These are phyloP conservation scores for Trissolcus basalis DNA, from an alignment of 1,140 invertebrate species.

Conservation along the genomic window DNA sequence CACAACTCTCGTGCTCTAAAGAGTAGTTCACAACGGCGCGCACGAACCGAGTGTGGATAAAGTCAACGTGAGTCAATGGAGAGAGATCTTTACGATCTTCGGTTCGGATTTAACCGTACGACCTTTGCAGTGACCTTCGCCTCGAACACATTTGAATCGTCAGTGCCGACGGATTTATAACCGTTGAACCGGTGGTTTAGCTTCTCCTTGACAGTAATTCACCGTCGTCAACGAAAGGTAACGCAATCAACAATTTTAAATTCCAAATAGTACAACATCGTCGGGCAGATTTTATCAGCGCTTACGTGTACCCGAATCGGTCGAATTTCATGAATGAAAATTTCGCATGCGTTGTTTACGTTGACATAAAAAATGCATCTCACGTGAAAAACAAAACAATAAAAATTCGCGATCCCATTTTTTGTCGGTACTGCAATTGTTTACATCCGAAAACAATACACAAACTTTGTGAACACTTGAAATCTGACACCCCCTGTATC, in stretches of 20 bases:
- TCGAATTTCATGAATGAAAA: conserved; percentile 31
- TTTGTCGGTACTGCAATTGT: neutral
- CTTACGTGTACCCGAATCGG: neutral
- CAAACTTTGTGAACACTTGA: too few relatives aligned
- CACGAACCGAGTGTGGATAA: too few relatives aligned
- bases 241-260: neutral
- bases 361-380: neutral
- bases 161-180: conserved; percentile 1
- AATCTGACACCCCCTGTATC: too few relatives aligned
- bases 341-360: conserved; percentile 14
- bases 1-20: too few relatives aligned
- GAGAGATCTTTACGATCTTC: conserved; percentile 35
- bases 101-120: conserved; percentile 28
- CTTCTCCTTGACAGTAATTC: neutral
- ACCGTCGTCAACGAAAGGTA: conserved; percentile 14
- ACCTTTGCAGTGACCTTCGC: conserved; percentile 56
- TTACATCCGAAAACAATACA: neutral
- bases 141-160: conserved; percentile 24
- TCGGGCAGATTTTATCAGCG: neutral
- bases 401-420: neutral
- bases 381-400: too few relatives aligned
- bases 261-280: neutral
- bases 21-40: too few relatives aligned
- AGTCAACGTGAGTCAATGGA: too few relatives aligned
- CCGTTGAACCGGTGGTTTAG: conserved; percentile 16